Conservation (phyloP, 2,797 vertebrate species). For the Crypturellus tataupa region DNA sequence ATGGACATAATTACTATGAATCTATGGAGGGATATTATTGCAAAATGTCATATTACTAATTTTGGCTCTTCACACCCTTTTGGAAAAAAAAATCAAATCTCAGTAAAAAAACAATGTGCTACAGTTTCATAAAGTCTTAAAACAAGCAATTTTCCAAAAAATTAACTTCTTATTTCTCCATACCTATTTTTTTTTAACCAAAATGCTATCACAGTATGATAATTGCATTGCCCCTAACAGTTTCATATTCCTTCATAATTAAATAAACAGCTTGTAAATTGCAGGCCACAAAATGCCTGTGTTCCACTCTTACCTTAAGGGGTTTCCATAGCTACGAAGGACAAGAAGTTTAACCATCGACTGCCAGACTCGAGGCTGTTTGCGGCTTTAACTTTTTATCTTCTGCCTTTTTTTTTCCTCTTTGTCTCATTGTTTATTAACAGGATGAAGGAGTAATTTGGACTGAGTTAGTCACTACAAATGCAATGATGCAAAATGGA, state of each 20-base stretch:
- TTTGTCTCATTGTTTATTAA: slow-evolving; percentile 66
- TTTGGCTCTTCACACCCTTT: slow-evolving; percentile 45
- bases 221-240: slow-evolving; percentile 75
- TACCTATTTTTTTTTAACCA: slow-evolving; percentile 52
- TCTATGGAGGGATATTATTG: slow-evolving; percentile 65
- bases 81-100: slow-evolving; percentile 34
- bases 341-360: slow-evolving; percentile 79
- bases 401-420: background rate
- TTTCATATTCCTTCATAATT: slow-evolving; percentile 79
- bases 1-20: slow-evolving; percentile 67
- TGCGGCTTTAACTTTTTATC: slow-evolving; percentile 50
- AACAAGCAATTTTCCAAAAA: slow-evolving; percentile 60
- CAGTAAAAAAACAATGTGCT: slow-evolving; percentile 38
- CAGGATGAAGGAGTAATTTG: slow-evolving; percentile 78
- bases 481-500: slow-evolving; percentile 79
- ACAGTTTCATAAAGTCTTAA: slow-evolving; percentile 54
- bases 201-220: slow-evolving; percentile 61
- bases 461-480: slow-evolving; percentile 78
- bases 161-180: slow-evolving; percentile 48
- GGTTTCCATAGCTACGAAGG: slow-evolving; percentile 88
- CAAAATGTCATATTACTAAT: slow-evolving; percentile 72
- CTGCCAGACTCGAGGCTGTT: slow-evolving; percentile 75
- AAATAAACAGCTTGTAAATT: slow-evolving; percentile 81
- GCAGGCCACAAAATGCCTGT: slow-evolving; percentile 71
- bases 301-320: slow-evolving; percentile 79